These are phyloP conservation scores for Phyto melanocephala DNA, from an alignment of 2,888 invertebrate species.

Conservation along the genomic window DNA sequence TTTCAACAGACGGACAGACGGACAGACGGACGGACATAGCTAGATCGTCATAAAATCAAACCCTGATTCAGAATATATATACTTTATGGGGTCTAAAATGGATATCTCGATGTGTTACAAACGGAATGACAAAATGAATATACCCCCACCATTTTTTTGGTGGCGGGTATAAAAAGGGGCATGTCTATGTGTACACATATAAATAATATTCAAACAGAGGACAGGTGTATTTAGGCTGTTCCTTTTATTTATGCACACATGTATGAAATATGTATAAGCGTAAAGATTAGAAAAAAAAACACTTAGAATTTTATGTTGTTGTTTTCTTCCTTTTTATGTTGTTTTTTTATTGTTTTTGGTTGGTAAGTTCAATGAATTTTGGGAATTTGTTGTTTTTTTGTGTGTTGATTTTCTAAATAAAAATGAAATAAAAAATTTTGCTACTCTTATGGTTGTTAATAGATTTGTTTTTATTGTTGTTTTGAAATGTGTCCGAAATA, in stretches of 20 bases:
- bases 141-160: no score
- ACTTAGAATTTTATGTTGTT: background rate
- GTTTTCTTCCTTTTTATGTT: background rate
- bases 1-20: no score
- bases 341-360: background rate
- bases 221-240: background rate
- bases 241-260: background rate
- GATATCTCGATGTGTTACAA: no score
- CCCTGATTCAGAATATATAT: no score
- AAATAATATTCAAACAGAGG: background rate
- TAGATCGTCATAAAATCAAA: no score
- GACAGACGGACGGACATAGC: no score
- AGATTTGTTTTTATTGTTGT: background rate
- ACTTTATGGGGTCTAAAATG: no score
- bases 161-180: no score
- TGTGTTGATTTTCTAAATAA: background rate
- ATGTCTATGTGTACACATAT: background rate
- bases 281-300: background rate
- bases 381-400: background rate
- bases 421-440: slow-evolving; percentile 24
- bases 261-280: background rate
- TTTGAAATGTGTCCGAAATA: background rate
- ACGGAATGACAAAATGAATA: no score
- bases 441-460: slow-evolving; percentile 28
- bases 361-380: slow-evolving; percentile 30